Evolutionary conservation across 2,797 vertebrate genomes (phyloP), one percentile per base, ranked within the genome.

Genomic region (Parauchenoglanis ngamensis): DNA sequence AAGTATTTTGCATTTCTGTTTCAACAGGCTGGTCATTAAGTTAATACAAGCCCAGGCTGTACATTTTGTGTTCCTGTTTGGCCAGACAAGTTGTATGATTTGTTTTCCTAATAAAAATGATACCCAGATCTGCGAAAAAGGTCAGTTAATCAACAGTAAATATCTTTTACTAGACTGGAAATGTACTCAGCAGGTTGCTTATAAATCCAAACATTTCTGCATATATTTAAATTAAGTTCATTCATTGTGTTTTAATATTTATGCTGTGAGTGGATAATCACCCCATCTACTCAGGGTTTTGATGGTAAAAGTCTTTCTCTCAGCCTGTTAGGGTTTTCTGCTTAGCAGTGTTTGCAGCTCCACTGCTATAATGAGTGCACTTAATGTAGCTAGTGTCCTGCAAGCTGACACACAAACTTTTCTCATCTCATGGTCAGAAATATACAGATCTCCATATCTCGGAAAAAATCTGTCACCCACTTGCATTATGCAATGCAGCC

Each of bases 311-410:
- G 61, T n/a, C 35, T 46, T 77, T 31, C 52, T 31, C 23, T 31
- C 75, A 54, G 75, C n/a, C n/a, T 77, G 15, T 56, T 31, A 31
- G 15, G 49, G 8, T 28, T 61, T 44, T n/a, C 35, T 46, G 46
- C 12, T 46, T n/a, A 46, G 35, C 12, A 28, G 13, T 65, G 25
- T 81, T 17, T 65, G 40, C 13, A 0, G 40, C 1, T 46, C 8
- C 49, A 49, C 59, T 7, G 59, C 7, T 65, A 8, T 46, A 67
- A 82, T 28, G 25, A 52, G 7, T 28, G 13, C 15, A 10, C 2
- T 65, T 67, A 82, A 67, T 82, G 80, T 67, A 67, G 7, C 10
- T 28, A 13, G 59, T 65, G 25, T 82, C 2, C 40, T 79, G 77
- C 19, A 79, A 59, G 31, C 31, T 23, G 31, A 35, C 46, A 54